Percentiles rank a stretch among this genome's conserved stretches.
These are phyloP conservation scores for Neoarius graeffei DNA, from an alignment of 2,113 vertebrate species.

Conservation along the genomic window DNA sequence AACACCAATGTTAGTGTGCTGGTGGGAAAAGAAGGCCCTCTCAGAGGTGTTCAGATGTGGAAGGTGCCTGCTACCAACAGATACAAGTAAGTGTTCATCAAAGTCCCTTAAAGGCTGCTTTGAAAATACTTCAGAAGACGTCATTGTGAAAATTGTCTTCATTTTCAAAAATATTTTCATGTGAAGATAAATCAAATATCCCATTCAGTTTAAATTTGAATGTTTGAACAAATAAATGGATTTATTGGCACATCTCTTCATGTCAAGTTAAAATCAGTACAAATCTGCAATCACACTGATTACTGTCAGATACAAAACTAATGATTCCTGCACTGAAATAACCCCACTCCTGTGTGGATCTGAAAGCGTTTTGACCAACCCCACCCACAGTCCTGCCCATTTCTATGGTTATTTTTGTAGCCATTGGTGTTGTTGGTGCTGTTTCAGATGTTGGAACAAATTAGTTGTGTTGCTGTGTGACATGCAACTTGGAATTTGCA, in stretches of 20 bases:
- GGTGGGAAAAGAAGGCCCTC: constrained; percentile 74
- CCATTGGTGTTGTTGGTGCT: background rate
- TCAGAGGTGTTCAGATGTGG: constrained; percentile 85
- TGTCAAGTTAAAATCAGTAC: background rate
- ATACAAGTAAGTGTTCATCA: constrained; percentile 73
- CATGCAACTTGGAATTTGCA: background rate
- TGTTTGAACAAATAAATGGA: background rate
- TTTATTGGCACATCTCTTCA: background rate
- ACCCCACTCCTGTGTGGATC: background rate
- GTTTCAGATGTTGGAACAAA: background rate
- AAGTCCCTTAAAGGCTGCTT: too few relatives aligned
- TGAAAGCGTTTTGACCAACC: background rate
- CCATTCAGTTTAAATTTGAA: background rate
- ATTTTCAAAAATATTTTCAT: background rate
- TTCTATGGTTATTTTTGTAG: background rate
- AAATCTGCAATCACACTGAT: background rate
- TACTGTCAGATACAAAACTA: background rate
- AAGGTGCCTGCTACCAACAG: constrained; percentile 77
- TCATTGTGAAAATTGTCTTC: background rate
- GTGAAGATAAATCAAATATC: background rate
- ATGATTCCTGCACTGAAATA: background rate
- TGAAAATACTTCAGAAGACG: background rate
- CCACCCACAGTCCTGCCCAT: background rate
- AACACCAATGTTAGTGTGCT: constrained; percentile 78
- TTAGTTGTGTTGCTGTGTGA: background rate